Evolutionary conservation across 2,113 vertebrate genomes (phyloP), one percentile per base, ranked within the genome.

Genomic region (Archilochus colubris): DNA sequence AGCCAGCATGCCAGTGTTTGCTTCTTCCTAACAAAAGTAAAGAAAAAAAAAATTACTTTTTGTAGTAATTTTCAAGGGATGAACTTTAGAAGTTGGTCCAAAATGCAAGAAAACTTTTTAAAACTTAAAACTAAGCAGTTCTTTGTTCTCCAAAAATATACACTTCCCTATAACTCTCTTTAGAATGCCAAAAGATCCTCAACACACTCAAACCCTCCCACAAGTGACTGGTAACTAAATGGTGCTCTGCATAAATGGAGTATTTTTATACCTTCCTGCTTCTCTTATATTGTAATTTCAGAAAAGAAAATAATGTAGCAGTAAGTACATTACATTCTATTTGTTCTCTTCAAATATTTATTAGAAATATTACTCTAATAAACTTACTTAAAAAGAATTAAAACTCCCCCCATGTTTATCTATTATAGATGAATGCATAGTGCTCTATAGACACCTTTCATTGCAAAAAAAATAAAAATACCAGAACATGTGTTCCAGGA

Each of bases 21-120:
- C 95, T 94, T 98, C 96, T 93, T 98, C 98, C 98, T 99, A 96
- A 93, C 0, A 25, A 96, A 97, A 76, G 94, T 36, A 85, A 79
- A 85, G 30, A 15, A 40, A 59, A 46, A 46, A 20, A 58, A 25
- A 1, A 59, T 75, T 54, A 89, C 10, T 64, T 67, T 63, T 59
- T 54, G 21, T 94, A 20, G 12, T 40, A 40, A 40, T 40, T 50
- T 74, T 69, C 14, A 38, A 20, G 12, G 46, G 14, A 77, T 2
- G 7, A 59, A 82, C 7, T 79, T 84, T 38, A 68, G 23, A 64
- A 75, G 16, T 30, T 64, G 23, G 11, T 54, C 23, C n/a, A 66
- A 58, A 57, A 89, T 5, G 14, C 48, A 73, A 62, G 44, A 67
- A 5, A 6, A 61, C 24, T 31, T 91, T 18, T 58, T 11, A 53